phyloP scores from a whole-genome alignment of 2,113 vertebrate genomes.

The Sprattus sprattus region DNA sequence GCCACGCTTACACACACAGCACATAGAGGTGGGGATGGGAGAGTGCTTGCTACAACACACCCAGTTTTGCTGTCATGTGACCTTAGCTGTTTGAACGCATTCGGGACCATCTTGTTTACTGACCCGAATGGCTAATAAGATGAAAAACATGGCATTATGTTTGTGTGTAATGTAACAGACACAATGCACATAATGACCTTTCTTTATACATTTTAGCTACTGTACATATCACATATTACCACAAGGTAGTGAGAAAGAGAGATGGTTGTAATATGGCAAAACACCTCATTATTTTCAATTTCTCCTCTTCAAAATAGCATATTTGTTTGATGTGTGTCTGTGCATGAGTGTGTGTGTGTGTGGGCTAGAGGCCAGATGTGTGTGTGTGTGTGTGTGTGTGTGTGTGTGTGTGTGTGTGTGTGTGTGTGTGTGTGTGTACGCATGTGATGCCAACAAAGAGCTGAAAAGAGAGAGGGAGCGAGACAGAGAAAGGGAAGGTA shows the following conservation, averaged over 20 bases:
- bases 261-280: neutral
- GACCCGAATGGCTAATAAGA: conserved; percentile 41
- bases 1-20: neutral
- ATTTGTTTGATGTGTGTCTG: conserved; percentile 1
- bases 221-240: neutral
- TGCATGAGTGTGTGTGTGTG: neutral
- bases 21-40: conserved; percentile 4
- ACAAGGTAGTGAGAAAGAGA: neutral
- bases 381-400: neutral
- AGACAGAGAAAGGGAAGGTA: conserved; percentile 46
- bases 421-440: conserved; percentile 27
- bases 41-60: conserved; percentile 39
- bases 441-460: conserved; percentile 44
- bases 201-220: neutral
- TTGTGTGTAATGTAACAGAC: neutral
- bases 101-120: conserved; percentile 38
- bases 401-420: conserved; percentile 27
- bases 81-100: conserved; percentile 32
- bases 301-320: neutral
- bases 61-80: conserved; percentile 31
- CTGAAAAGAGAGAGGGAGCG: conserved; percentile 32
- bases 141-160: neutral
- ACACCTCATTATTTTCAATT: neutral
- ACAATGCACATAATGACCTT: conserved; percentile 25
- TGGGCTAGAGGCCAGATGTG: neutral